These are phyloP conservation scores for Chionomys nivalis DNA, from an alignment of 2,113 vertebrate genomes.

Conservation along the genomic window DNA sequence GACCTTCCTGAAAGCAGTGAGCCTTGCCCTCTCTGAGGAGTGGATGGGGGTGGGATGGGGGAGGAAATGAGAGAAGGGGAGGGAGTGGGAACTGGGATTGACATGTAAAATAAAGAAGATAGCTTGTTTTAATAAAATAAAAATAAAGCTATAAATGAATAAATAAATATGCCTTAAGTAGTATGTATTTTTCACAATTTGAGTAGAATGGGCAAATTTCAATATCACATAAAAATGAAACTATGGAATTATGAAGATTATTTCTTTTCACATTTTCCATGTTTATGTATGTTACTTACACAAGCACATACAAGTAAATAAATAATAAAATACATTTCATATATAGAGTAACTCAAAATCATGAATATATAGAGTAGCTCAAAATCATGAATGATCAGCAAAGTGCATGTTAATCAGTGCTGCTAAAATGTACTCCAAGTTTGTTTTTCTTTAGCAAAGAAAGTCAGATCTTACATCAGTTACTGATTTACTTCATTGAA, in stretches of 20 bases:
- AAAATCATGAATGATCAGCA: not conserved
- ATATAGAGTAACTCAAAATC: too few relatives aligned
- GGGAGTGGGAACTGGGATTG: too few relatives aligned
- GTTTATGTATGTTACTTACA: not conserved
- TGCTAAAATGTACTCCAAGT: not conserved
- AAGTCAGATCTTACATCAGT: not conserved
- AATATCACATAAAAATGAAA: not conserved
- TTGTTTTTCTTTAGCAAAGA: not conserved
- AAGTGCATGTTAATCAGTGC: not conserved
- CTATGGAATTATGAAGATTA: not conserved
- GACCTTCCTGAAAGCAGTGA: too few relatives aligned
- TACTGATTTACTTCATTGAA: not conserved
- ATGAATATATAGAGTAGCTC: not conserved
- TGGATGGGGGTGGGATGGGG: too few relatives aligned
- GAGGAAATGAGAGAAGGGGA: too few relatives aligned
- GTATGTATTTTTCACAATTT: not conserved
- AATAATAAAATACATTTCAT: not conserved
- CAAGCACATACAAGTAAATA: not conserved
- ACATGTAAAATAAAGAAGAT: too few relatives aligned
- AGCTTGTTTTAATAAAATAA: too few relatives aligned
- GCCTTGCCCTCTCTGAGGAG: too few relatives aligned
- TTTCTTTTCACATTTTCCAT: not conserved
- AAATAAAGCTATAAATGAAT: too few relatives aligned
- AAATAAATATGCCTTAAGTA: not conserved
- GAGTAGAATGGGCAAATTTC: not conserved